A percentile compares a stretch with the other conserved stretches of the same genome.
Conservation (phyloP, 2,113 vertebrate species). For the Montifringilla adamsi region DNA sequence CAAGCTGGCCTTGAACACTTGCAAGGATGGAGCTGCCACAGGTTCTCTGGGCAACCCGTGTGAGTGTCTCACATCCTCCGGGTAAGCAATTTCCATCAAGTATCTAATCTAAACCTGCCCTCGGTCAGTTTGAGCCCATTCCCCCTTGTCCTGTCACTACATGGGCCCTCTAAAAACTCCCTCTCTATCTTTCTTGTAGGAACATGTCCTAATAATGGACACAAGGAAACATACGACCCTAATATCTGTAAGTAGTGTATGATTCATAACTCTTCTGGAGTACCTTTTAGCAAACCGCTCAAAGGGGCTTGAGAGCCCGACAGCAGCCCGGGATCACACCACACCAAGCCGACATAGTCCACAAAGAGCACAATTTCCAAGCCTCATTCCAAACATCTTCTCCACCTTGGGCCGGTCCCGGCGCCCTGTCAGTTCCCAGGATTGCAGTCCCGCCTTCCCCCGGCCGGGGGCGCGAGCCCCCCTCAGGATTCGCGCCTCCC, state of each 20-base stretch:
- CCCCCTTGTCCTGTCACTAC: not conserved
- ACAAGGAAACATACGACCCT: not conserved
- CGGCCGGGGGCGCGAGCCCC: not conserved
- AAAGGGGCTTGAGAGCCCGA: not conserved
- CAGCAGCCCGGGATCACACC: not conserved
- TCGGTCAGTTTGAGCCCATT: too few relatives aligned
- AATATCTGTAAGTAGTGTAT: not conserved
- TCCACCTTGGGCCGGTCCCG: too few relatives aligned
- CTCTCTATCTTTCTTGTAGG: too few relatives aligned
- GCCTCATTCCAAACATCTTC: accelerated
- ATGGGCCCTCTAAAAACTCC: not conserved
- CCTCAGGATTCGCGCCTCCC: not conserved
- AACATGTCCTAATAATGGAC: not conserved
- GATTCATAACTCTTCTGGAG: not conserved
- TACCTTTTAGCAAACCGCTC: not conserved
- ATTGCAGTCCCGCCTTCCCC: not conserved
- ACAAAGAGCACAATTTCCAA: not conserved
- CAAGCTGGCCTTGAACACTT: not conserved
- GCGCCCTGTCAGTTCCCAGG: too few relatives aligned
- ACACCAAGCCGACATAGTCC: accelerated
- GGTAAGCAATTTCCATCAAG: not conserved
- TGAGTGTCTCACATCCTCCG: not conserved
- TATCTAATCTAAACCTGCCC: not conserved
- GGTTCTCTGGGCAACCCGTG: not conserved
- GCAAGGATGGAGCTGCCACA: not conserved